Base-by-base conservation (phyloP, 2,888 invertebrate genomes). In the Phyllotreta cruciferae region DNA sequence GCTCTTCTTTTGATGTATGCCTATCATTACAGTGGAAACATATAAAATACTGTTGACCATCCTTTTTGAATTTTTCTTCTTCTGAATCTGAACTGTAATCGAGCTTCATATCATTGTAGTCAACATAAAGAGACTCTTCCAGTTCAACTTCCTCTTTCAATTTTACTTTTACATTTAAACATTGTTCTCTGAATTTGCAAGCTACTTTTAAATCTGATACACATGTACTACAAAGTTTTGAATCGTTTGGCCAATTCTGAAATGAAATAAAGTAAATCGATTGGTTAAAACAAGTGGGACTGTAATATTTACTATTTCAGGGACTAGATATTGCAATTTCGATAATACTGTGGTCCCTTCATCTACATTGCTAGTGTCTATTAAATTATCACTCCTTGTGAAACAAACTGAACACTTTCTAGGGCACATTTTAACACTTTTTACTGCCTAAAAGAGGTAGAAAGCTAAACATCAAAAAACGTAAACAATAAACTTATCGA, bases 391-490 rank as follows among this genome's bases (percentile, higher is more conserved):
- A 11, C 52, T 65, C 1, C 24, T 41, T 41, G 66, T 63, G 38
- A 70, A 64, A 60, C 73, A 73, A 41, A 73, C 66, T 47, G 68
- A 67, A 56, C 73, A 73, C 1, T 50, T 55, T n/a, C n/a, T 41
- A 38, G 38, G 10, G 36, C 36, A 38, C 66, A 63, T 66, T 60
- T 41, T 60, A 1, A 54, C 39, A 41, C 42, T 42, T 11, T 42
- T 42, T 42, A 42, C 42, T 11, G 9, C 7, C 10, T 42, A 10
- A 42, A 11, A 5, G 5, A 7, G 7, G 9, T 11, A 42, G 8
- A 11, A 11, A 42, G 42, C 13, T 42, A 42, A 10, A 42, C 42
- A 42, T 11, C 34, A 34, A 0, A 8, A 41, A 37, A 37, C 13
- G n/a, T 49, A 49, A 49, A 49, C 49, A 49, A 49, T 49, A 49